Evolutionary conservation across 2,888 invertebrate species (phyloP).

Genomic region (Arenicola marina): DNA sequence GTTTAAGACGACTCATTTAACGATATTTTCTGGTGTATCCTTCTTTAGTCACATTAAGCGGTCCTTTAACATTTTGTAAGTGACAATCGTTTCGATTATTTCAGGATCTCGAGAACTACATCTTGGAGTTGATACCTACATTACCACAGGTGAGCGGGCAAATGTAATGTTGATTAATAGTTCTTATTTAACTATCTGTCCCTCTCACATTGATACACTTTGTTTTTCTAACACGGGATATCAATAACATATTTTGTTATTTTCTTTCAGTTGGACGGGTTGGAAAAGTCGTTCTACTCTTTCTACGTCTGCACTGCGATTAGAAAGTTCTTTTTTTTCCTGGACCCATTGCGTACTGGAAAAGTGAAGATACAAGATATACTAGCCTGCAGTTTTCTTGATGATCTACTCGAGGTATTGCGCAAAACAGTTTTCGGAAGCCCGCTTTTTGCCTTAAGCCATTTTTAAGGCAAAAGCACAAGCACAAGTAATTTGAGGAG

Average conservation of each 20-base stretch:
- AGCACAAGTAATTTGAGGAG: conserved; percentile 40
- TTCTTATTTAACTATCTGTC: too few relatives aligned
- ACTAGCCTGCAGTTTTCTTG: conserved; percentile 86
- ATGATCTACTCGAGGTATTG: conserved; percentile 83
- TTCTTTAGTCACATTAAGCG: too few relatives aligned
- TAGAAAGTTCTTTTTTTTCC: conserved; percentile 92
- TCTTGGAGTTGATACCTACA: conserved; percentile 89
- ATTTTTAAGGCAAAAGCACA: too few relatives aligned
- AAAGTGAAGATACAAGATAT: conserved; percentile 89
- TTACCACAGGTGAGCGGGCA: conserved; percentile 73
- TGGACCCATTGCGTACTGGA: conserved; percentile 86
- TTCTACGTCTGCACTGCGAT: conserved; percentile 97
- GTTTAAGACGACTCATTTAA: too few relatives aligned
- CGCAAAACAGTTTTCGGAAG: too few relatives aligned
- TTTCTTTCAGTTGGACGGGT: conserved; percentile 70
- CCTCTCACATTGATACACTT: too few relatives aligned
- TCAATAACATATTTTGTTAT: neutral
- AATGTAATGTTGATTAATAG: too few relatives aligned
- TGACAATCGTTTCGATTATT: neutral
- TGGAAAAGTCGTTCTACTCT: conserved; percentile 90
- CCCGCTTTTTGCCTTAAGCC: too few relatives aligned
- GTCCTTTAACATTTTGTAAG: too few relatives aligned
- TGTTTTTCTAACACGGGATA: too few relatives aligned
- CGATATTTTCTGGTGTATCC: too few relatives aligned
- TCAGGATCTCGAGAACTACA: conserved; percentile 84